Evolutionary conservation across 2,113 vertebrate species (phyloP).

Genomic region (Oreotrochilus melanogaster): DNA sequence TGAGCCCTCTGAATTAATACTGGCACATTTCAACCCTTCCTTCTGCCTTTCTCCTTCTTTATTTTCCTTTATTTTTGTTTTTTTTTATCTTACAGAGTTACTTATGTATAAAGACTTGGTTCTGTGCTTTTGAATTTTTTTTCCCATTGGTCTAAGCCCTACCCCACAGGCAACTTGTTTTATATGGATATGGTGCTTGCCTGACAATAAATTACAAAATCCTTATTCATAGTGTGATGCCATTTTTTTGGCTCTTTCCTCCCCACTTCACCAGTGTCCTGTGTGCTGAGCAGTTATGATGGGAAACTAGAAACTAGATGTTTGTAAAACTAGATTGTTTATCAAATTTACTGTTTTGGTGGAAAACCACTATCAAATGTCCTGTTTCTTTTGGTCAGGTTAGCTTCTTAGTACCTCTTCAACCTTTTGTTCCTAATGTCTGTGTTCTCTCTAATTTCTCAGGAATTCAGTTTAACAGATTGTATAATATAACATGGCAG

Average conservation of each 20-base stretch:
- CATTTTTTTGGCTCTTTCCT: not conserved
- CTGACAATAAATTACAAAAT: not conserved
- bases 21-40: not conserved
- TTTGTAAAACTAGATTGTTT: not conserved
- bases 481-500: not conserved
- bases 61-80: not conserved
- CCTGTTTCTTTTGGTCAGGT: not conserved
- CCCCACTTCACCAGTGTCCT: accelerated
- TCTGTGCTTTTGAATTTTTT: not conserved
- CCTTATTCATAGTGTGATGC: not conserved
- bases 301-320: not conserved
- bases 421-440: not conserved
- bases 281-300: not conserved
- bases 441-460: not conserved
- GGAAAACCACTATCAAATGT: not conserved
- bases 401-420: not conserved
- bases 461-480: not conserved
- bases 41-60: not conserved
- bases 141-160: not conserved
- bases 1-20: not conserved
- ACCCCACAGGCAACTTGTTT: not conserved
- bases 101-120: not conserved
- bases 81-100: not conserved
- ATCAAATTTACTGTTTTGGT: not conserved
- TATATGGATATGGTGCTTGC: not conserved